These are phyloP conservation scores for Xestia ashworthii DNA, from an alignment of 2,888 invertebrate genomes.

Conservation along the genomic window DNA sequence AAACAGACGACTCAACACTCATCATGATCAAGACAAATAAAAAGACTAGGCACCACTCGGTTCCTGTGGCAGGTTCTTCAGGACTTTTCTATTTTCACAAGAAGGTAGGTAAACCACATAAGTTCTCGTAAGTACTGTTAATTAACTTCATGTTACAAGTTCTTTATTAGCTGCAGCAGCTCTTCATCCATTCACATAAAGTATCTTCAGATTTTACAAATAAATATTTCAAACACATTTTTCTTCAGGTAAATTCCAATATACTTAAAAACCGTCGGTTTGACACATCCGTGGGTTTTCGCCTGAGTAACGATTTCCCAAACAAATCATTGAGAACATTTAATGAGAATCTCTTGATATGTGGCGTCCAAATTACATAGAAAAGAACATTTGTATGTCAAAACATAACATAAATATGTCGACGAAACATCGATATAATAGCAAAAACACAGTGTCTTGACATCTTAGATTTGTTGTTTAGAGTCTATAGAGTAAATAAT, in stretches of 20 bases:
- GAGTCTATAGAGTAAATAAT: conserved; percentile 50
- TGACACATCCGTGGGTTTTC: conserved; percentile 12
- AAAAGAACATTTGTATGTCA: conserved; percentile 56
- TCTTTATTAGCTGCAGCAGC: too few relatives aligned
- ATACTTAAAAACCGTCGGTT: not conserved
- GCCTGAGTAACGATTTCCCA: conserved; percentile 30
- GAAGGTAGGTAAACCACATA: too few relatives aligned
- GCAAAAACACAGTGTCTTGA: conserved; percentile 47
- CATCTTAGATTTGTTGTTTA: conserved; percentile 41
- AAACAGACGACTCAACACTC: too few relatives aligned
- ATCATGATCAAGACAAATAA: too few relatives aligned
- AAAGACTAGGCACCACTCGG: too few relatives aligned
- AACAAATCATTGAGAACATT: conserved; percentile 50
- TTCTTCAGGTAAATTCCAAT: conserved; percentile 8
- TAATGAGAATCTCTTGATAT: conserved; percentile 27
- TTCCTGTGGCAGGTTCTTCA: too few relatives aligned
- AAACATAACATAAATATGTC: conserved; percentile 64
- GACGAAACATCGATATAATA: conserved; percentile 55
- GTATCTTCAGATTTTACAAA: not conserved
- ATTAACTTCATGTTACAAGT: too few relatives aligned
- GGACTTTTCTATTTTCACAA: too few relatives aligned
- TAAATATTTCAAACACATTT: conserved; percentile 9
- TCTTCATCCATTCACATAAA: too few relatives aligned
- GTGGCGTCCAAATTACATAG: conserved; percentile 35
- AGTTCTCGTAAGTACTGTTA: too few relatives aligned